These are phyloP conservation scores for Catostylus mosaicus DNA, from an alignment of 30 jellyfish, hydroid and myxozoan genomes.

Conservation along the genomic window DNA sequence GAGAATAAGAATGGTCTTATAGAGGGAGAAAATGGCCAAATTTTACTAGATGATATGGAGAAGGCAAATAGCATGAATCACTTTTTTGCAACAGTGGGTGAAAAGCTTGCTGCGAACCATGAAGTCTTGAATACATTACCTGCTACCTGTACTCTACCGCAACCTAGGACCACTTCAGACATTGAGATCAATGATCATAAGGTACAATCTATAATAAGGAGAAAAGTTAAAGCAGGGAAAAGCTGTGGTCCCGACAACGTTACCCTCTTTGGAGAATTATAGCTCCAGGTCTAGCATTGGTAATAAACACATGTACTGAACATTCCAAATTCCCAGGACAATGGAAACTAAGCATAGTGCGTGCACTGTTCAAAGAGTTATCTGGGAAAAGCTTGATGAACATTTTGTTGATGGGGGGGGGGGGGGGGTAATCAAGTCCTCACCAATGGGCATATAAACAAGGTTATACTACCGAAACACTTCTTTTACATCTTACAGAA, in stretches of 20 bases:
- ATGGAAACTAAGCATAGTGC: conserved; percentile 47
- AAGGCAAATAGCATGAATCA: conserved; percentile 21
- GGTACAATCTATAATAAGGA: conserved; percentile 20
- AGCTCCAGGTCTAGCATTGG: conserved; percentile 27
- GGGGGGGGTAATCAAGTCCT: conserved; percentile 35
- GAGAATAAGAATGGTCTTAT: conserved; percentile 2
- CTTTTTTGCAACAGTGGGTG: conserved; percentile 47
- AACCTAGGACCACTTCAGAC: conserved; percentile 7
- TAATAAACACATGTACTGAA: conserved; percentile 28
- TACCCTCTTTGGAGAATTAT: conserved; percentile 50
- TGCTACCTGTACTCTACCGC: conserved; percentile 11
- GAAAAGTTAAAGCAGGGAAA: conserved; percentile 41
- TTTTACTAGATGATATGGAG: conserved; percentile 3
- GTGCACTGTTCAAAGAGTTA: conserved; percentile 40
- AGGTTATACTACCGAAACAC: conserved; percentile 22
- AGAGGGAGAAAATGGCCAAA: conserved; percentile 33
- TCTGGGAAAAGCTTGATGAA: conserved; percentile 17
- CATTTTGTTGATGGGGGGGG: conserved; percentile 27
- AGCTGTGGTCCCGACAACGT: conserved; percentile 55
- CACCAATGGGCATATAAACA: conserved; percentile 33
- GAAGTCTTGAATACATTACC: conserved; percentile 19
- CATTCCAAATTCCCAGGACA: conserved; percentile 31
- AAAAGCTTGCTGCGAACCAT: conserved; percentile 35
- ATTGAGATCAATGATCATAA: conserved; percentile 4
- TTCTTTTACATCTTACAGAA: conserved; percentile 20